Base-by-base conservation (phyloP, 2,888 invertebrate species). In the Phrixothrix hirtus region DNA sequence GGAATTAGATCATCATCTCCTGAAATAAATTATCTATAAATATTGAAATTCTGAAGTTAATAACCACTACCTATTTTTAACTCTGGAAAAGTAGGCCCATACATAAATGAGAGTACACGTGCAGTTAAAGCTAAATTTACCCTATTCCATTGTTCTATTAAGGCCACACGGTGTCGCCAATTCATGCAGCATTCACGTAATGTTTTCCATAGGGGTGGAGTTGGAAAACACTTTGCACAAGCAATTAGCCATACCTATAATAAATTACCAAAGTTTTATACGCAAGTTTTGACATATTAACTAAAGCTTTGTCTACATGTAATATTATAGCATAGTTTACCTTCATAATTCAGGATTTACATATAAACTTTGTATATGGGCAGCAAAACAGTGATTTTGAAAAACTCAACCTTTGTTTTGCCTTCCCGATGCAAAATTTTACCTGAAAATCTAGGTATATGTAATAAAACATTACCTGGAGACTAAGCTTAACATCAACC, bases 201-300 rank as follows among this genome's bases (percentile, higher is more conserved):
- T 0, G 96, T 96, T 73, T 95, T 93, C 96, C 96, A 97, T 60
- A 96, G 78, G 1, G 95, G 91, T 3, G 97, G 97, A 2, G 95
- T 88, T 1, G 97, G 97, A 78, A 97, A 97, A 71, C 92, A 94
- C 58, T 83, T 81, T 41, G 83, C 80, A 68, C 89, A 89, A 1
- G 88, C 86, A 36, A 87, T 77, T 41, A 90, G 71, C 89, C 89
- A 89, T 25, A 83, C 78, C 78, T 81, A 53, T 36, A 55, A 30
- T 50, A 44, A 15, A n/a, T n/a, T n/a, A n/a, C n/a, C n/a, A n/a
- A n/a, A n/a, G n/a, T n/a, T n/a, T n/a, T n/a, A n/a, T n/a, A n/a
- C n/a, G n/a, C n/a, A n/a, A n/a, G n/a, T n/a, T n/a, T n/a, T n/a
- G n/a, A n/a, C n/a, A n/a, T n/a, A n/a, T n/a, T n/a, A n/a, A n/a